Conservation (phyloP, 2,113 vertebrate species). For the Lipophrys pholis region DNA sequence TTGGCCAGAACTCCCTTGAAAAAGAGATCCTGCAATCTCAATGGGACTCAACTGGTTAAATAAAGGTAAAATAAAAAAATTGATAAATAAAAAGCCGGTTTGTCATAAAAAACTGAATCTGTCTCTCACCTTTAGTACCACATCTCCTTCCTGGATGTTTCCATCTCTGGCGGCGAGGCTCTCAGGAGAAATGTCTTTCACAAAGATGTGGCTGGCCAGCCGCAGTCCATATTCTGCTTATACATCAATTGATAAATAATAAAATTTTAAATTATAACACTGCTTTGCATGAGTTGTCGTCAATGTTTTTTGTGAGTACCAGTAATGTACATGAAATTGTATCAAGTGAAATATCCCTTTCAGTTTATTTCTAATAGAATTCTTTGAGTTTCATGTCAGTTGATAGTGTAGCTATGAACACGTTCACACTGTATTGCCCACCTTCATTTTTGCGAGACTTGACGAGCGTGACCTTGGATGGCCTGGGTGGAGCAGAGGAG, state of each 20-base stretch:
- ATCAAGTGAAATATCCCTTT: too few species aligned
- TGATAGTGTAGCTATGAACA: too few species aligned
- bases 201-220: conserved; percentile 98
- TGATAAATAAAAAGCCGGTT: too few species aligned
- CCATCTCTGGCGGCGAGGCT: conserved; percentile 97
- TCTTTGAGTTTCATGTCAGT: too few species aligned
- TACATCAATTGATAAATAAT: neutral
- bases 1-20: too few species aligned
- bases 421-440: conserved; percentile 50
- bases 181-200: conserved; percentile 98
- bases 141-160: conserved; percentile 98
- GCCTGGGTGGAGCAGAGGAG: conserved; percentile 89
- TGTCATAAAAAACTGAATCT: too few species aligned
- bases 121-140: conserved; percentile 93
- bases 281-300: neutral
- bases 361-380: too few species aligned
- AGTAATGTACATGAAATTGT: neutral
- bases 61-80: too few species aligned
- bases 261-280: neutral
- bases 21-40: too few species aligned
- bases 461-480: conserved; percentile 96
- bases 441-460: conserved; percentile 98
- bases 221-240: conserved; percentile 94
- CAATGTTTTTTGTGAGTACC: neutral
- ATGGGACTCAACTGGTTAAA: too few species aligned